Base-by-base conservation (phyloP, 2,888 invertebrate genomes). In the Leptinotarsa juncta region DNA sequence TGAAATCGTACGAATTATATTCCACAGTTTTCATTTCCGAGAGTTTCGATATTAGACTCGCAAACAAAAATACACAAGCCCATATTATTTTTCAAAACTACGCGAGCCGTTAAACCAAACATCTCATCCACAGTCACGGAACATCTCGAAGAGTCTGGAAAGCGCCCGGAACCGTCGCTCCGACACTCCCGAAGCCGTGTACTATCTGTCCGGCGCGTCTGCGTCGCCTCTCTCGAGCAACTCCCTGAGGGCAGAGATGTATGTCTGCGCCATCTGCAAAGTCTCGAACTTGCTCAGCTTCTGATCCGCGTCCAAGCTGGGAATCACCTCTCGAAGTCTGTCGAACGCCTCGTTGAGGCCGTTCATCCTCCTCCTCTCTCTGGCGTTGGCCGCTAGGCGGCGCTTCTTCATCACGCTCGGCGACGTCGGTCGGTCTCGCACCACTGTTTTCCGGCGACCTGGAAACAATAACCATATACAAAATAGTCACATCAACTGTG, bases 211-310 rank as follows among this genome's bases (percentile, higher is more conserved):
- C 70, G 77, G 69, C 57, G 14, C 4, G 4, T 18, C 53, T 53
- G 18, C 53, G n/a, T 78, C 81, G 60, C 83, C 83, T 50, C 84
- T 78, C 72, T 86, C 84, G 65, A 93, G 86, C 50, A 93, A 87
- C 81, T 94, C 93, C 81, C 91, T 89, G n/a, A 94, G 87, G 0
- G 93, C 93, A 0, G 90, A 87, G 73, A 94, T 94, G 84, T 94
- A 94, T 2, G 92, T 93, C 83, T 94, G 94, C 0, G 94, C 94
- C 94, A 94, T 94, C 87, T 94, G 94, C 50, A 94, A 87, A n/a
- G 94, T 94, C 86, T 94, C 94, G 83, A 92, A 94, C 86, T 94
- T 94, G 81, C 93, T 93, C 72, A 94, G 88, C 86, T 93, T 93
- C 76, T 92, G 90, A 82, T 94, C 93, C 73, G 91, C 91, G 23